Evolutionary conservation across 2,797 vertebrate genomes (phyloP), one percentile per base, ranked within the genome.

Genomic region (Myripristis jacobus): DNA sequence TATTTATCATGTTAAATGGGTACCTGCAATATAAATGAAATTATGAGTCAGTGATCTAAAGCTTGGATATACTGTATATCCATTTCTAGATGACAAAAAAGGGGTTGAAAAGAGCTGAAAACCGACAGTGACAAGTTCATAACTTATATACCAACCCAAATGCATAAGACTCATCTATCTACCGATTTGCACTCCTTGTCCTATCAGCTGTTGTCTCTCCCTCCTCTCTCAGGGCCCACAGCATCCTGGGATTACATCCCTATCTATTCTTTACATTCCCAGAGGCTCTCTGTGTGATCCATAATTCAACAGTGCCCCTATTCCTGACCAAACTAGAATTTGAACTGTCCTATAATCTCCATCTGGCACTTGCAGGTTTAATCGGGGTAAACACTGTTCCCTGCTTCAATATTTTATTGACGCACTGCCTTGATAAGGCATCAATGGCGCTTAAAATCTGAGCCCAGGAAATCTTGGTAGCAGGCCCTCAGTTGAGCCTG

Each of bases 361-460:
- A 91, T 88, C 89, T 81, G 84, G 83, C 91, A 92, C 91, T 91
- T 85, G 87, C 85, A 83, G 85, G 83, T 81, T 85, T 91, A 91
- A 92, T 92, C 88, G 86, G 84, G 85, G 86, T 89, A 88, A 90
- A 91, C 91, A 92, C 84, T 89, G 89, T 91, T 31, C 29, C 5
- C 29, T 88, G 83, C 86, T 89, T 90, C 89, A 86, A 92, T 90
- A 92, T 91, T 88, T 90, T 89, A 91, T 90, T 92, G 89, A 90
- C 85, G 83, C 76, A 79, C 81, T 31, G 83, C 86, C 83, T 86
- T 85, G 90, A 92, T 92, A 93, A 92, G 75, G 85, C 86, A 84
- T 91, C 85, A 92, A 88, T 91, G 87, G 80, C 85, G 86, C 91
- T 89, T 91, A 87, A 91, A 90, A 91, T 92, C 90, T 89, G 83